phyloP scores from a whole-genome alignment of 2,113 vertebrate genomes.

The Calyptommatus sinebrachiatus region DNA sequence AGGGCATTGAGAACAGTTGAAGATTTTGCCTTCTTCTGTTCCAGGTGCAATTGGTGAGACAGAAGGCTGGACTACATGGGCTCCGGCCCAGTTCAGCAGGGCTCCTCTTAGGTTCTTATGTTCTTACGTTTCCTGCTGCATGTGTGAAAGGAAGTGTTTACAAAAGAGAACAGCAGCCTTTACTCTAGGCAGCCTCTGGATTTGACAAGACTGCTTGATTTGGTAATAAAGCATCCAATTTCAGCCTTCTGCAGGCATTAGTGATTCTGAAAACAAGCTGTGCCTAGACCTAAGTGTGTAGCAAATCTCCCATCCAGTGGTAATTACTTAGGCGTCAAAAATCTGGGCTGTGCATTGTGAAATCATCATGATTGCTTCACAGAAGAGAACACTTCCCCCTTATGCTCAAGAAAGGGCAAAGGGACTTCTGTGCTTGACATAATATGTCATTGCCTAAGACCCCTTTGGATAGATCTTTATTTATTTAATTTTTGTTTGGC shows the following conservation, averaged over 20 bases:
- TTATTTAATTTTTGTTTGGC: background rate
- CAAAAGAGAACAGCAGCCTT: background rate
- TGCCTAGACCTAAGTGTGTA: background rate
- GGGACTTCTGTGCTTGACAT: too few relatives aligned
- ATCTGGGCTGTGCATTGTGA: background rate
- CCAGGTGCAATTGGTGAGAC: too few relatives aligned
- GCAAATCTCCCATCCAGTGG: background rate
- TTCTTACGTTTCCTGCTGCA: too few relatives aligned
- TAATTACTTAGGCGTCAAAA: conserved; percentile 4
- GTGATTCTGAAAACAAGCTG: background rate
- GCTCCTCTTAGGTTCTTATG: too few relatives aligned
- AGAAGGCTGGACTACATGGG: too few relatives aligned
- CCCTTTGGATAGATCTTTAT: background rate
- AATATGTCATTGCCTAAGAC: background rate
- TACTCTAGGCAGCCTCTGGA: background rate
- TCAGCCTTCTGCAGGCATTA: background rate
- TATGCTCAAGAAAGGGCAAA: background rate
- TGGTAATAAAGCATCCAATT: background rate
- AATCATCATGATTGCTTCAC: background rate
- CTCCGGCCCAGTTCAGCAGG: too few relatives aligned
- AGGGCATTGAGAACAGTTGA: too few relatives aligned
- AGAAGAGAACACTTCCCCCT: background rate
- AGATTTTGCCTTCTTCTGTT: too few relatives aligned
- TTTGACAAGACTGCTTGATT: background rate
- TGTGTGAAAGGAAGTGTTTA: background rate